Percentiles rank a stretch among this genome's conserved stretches.
Evolutionary conservation across 2,113 vertebrate species (phyloP).

Genomic region (Antigone vipio): DNA sequence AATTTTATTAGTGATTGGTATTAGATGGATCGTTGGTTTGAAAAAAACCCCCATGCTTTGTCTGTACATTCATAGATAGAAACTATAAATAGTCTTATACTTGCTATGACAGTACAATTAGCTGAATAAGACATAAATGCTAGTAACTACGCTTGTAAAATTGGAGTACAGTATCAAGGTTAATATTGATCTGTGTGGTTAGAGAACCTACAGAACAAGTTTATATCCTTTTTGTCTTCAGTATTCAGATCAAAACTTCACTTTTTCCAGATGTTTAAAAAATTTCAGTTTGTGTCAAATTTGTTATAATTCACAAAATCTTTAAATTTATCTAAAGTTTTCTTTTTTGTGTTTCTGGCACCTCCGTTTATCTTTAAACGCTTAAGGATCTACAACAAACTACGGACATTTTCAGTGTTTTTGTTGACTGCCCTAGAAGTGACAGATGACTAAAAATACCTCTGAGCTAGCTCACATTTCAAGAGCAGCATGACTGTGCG

Average conservation of each 20-base stretch:
- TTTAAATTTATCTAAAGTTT: not conserved
- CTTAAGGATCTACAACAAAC: not conserved
- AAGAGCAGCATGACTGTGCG: not conserved
- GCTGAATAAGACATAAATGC: not conserved
- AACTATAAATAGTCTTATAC: not conserved
- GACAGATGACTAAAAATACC: slow-evolving; percentile 38
- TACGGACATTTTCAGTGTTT: not conserved
- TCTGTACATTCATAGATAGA: not conserved
- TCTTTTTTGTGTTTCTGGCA: not conserved
- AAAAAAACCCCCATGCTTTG: not conserved
- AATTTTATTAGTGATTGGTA: not conserved
- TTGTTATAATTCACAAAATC: not conserved
- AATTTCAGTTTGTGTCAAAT: not conserved
- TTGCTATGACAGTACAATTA: not conserved
- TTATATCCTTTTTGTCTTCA: not conserved
- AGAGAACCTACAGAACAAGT: not conserved
- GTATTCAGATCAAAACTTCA: not conserved
- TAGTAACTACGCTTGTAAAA: not conserved
- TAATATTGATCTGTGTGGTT: not conserved
- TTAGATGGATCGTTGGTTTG: not conserved
- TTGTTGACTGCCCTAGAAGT: not conserved
- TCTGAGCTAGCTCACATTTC: not conserved
- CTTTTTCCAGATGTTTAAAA: not conserved
- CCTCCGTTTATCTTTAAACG: not conserved
- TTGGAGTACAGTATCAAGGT: not conserved